Evolutionary conservation across 2,113 vertebrate species (phyloP).

Genomic region (Ceyx margarethae): DNA sequence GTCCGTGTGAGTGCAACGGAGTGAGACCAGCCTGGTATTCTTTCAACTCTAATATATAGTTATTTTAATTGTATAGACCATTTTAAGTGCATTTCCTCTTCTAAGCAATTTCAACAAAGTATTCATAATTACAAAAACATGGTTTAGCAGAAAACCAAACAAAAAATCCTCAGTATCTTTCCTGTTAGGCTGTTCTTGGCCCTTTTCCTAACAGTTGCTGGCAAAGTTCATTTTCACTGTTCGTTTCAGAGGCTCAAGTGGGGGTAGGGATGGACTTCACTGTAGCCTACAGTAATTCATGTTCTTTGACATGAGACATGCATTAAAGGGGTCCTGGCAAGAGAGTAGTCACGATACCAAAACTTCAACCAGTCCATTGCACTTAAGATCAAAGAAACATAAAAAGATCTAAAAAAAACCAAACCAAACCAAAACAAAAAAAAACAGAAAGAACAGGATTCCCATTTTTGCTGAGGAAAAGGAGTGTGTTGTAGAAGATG

Average conservation of each 20-base stretch:
- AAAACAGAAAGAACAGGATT: background rate
- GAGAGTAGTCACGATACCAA: background rate
- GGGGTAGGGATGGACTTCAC: background rate
- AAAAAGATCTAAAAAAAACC: background rate
- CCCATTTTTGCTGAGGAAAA: background rate
- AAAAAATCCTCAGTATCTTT: constrained; percentile 42
- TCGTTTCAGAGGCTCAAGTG: background rate
- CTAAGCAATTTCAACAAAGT: constrained; percentile 26
- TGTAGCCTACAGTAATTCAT: constrained; percentile 13
- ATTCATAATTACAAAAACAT: constrained; percentile 1
- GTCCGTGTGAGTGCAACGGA: background rate
- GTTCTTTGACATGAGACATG: background rate
- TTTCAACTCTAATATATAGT: background rate
- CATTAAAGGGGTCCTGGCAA: background rate
- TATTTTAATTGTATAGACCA: constrained; percentile 10
- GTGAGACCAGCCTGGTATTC: background rate
- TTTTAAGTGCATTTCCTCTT: constrained; percentile 44
- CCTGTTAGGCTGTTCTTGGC: constrained; percentile 23
- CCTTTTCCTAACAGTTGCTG: constrained; percentile 43
- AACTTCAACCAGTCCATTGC: background rate
- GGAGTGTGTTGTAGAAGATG: background rate
- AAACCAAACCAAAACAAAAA: no score
- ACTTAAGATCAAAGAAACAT: background rate
- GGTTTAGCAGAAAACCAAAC: constrained; percentile 34
- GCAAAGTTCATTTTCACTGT: background rate